Evolutionary conservation across 1,140 invertebrate species (phyloP).

Genomic region (Lucilia sericata): DNA sequence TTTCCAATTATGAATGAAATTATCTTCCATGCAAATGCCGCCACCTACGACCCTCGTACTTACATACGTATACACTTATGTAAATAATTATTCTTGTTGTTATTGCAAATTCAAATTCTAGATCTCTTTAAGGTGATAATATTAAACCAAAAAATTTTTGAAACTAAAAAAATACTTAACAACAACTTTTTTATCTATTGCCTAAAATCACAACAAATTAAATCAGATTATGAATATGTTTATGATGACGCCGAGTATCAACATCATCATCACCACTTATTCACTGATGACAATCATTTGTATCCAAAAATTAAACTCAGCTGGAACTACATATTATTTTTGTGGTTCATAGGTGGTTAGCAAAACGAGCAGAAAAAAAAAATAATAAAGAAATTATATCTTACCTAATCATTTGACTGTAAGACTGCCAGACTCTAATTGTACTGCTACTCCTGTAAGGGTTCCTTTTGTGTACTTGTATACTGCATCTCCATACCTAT

Average conservation of each 20-base stretch:
- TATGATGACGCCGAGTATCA: neutral
- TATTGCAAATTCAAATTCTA: neutral
- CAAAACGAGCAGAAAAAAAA: neutral
- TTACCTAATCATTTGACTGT: constrained; percentile 34
- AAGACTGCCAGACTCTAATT: neutral
- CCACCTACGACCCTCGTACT: too few species aligned
- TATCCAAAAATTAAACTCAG: constrained; percentile 27
- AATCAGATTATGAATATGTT: constrained; percentile 37
- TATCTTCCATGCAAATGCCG: too few species aligned
- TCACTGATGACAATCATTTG: constrained; percentile 11
- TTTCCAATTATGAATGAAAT: too few species aligned
- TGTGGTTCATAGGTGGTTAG: constrained; percentile 17
- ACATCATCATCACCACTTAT: too few species aligned
- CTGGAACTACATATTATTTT: constrained; percentile 23
- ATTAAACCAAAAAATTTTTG: neutral
- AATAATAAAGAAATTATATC: neutral
- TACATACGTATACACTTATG: neutral
- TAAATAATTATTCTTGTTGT: neutral
- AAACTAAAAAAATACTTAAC: neutral
- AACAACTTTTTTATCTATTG: neutral
- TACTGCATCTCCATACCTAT: neutral
- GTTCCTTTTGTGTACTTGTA: neutral
- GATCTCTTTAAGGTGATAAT: neutral
- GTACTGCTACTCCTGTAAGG: constrained; percentile 8
- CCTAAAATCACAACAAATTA: constrained; percentile 41